Conservation (phyloP, 1,140 invertebrate genomes). For the Leptinotarsa lineolata region DNA sequence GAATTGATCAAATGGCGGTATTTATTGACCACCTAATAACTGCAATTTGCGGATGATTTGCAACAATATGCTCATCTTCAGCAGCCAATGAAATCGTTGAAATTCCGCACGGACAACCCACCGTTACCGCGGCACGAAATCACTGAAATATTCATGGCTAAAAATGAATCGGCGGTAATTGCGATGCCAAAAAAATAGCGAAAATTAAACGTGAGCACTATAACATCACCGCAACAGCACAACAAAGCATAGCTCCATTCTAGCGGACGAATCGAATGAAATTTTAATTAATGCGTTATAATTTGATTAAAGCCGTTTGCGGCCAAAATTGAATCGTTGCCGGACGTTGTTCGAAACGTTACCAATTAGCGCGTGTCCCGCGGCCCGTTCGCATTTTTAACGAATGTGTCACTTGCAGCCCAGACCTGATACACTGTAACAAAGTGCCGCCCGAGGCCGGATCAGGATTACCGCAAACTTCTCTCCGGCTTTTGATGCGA, state of each 20-base stretch:
- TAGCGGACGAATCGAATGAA: slow-evolving; percentile 48
- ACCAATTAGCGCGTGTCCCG: slow-evolving; percentile 48
- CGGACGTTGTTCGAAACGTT: slow-evolving; percentile 38
- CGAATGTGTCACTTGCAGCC: slow-evolving; percentile 53
- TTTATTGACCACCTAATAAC: too few species aligned
- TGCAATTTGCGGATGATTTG: too few species aligned
- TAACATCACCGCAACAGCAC: neutral
- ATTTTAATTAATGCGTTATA: slow-evolving; percentile 55
- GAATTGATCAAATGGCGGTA: too few species aligned
- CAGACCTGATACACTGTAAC: slow-evolving; percentile 48
- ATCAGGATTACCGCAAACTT: slow-evolving; percentile 28
- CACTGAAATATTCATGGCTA: slow-evolving; percentile 7
- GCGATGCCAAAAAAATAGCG: neutral
- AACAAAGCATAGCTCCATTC: slow-evolving; percentile 42
- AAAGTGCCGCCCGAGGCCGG: slow-evolving; percentile 21
- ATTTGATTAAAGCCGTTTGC: slow-evolving; percentile 51
- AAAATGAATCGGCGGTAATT: slow-evolving; percentile 10
- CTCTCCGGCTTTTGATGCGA: slow-evolving; percentile 13
- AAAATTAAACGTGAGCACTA: slow-evolving; percentile 13
- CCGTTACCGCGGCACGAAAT: neutral
- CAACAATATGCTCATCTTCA: too few species aligned
- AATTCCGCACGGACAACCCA: too few species aligned
- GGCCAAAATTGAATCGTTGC: slow-evolving; percentile 44
- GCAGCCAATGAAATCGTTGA: too few species aligned
- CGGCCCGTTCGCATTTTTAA: slow-evolving; percentile 51